A percentile compares a stretch with the other conserved stretches of the same genome.
phyloP scores from a whole-genome alignment of 2,797 vertebrate genomes.

The Simalia tracyae region DNA sequence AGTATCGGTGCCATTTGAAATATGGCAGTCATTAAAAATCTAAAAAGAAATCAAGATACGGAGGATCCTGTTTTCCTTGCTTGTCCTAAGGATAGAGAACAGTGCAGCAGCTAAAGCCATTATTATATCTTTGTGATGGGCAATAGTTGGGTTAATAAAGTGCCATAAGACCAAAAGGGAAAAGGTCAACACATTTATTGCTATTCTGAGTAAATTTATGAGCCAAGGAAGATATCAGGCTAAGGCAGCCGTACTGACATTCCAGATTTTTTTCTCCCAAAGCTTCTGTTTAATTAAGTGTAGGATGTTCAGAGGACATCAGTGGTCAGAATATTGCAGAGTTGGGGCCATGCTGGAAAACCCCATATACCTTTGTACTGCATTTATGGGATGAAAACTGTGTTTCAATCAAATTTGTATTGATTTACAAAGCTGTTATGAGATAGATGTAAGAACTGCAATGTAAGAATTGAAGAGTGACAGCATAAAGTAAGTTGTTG shows the following conservation, averaged over 20 bases:
- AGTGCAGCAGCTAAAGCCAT: background rate
- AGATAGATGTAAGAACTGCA: background rate
- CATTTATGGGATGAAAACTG: background rate
- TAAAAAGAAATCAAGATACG: background rate
- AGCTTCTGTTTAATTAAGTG: background rate
- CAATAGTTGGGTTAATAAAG: background rate
- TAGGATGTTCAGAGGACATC: background rate
- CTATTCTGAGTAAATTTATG: background rate
- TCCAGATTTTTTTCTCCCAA: background rate
- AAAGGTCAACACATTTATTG: background rate
- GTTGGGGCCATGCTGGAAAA: background rate
- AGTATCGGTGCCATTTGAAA: too few relatives aligned
- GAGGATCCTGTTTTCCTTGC: background rate
- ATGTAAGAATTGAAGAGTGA: background rate
- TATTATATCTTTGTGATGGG: slow-evolving; percentile 2
- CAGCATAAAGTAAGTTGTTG: background rate
- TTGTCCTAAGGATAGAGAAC: background rate
- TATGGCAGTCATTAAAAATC: too few relatives aligned
- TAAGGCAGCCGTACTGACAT: background rate
- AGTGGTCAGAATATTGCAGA: background rate
- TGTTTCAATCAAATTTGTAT: background rate
- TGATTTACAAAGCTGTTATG: background rate
- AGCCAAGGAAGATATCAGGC: too few relatives aligned
- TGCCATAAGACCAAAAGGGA: background rate
- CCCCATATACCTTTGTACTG: background rate